phyloP scores from a whole-genome alignment of 2,888 invertebrate species.

The Saturnia pavonia region DNA sequence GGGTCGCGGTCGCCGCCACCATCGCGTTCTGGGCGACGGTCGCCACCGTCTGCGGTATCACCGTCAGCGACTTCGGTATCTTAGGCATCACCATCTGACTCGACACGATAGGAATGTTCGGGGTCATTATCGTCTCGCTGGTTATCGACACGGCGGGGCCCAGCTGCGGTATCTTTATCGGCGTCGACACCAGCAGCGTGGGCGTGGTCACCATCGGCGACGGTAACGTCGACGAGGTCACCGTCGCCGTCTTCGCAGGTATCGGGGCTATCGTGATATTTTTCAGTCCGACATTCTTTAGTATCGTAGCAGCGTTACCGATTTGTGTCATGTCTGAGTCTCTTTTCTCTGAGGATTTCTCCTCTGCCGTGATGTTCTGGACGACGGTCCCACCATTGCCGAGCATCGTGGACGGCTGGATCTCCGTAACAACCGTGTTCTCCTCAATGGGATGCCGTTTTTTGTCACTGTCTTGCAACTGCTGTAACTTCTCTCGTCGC shows the following conservation, averaged over 20 bases:
- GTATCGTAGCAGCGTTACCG: slow-evolving; percentile 67
- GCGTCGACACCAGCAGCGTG: slow-evolving; percentile 49
- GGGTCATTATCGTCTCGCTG: slow-evolving; percentile 52
- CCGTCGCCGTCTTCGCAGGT: slow-evolving; percentile 64
- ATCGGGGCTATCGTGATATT: slow-evolving; percentile 78
- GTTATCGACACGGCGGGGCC: slow-evolving; percentile 63
- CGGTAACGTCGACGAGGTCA: slow-evolving; percentile 58
- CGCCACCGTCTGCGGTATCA: slow-evolving; percentile 84
- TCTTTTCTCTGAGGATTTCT: slow-evolving; percentile 50
- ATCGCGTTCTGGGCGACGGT: slow-evolving; percentile 35
- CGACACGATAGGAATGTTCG: slow-evolving; percentile 45
- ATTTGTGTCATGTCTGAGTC: slow-evolving; percentile 53
- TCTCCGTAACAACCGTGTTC: slow-evolving; percentile 61
- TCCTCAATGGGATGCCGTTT: slow-evolving; percentile 47
- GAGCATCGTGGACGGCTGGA: slow-evolving; percentile 63
- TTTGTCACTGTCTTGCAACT: slow-evolving; percentile 77
- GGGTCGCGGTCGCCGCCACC: slow-evolving; percentile 28
- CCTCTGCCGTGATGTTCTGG: slow-evolving; percentile 51
- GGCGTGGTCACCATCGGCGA: slow-evolving; percentile 63
- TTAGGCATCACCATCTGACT: slow-evolving; percentile 84
- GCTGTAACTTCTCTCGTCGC: slow-evolving; percentile 84
- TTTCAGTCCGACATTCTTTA: slow-evolving; percentile 75
- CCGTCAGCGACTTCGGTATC: slow-evolving; percentile 90
- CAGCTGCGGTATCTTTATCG: slow-evolving; percentile 60
- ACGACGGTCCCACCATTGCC: slow-evolving; percentile 68